Percentiles rank a stretch among this genome's conserved stretches.
These are phyloP conservation scores for Eristalis arbustorum DNA, from an alignment of 2,888 invertebrate species.

Conservation along the genomic window DNA sequence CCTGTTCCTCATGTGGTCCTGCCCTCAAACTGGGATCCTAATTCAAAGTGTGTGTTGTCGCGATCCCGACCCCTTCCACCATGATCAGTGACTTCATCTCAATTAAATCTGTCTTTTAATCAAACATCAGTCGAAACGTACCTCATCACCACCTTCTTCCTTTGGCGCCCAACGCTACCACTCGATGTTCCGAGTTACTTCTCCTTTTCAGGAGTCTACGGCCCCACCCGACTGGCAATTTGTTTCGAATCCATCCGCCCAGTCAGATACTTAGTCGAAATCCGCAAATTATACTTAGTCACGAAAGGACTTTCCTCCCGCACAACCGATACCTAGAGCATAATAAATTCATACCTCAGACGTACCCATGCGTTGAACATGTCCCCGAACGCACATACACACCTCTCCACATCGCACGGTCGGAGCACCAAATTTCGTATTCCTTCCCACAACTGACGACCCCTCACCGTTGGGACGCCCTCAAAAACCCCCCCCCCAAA, in stretches of 20 bases:
- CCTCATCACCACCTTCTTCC: not conserved
- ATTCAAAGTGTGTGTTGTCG: no score
- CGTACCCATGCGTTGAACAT: not conserved
- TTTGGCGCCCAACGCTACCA: not conserved
- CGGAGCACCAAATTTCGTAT: conserved; percentile 8
- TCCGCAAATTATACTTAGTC: conserved; percentile 1
- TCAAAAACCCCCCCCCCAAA: not conserved
- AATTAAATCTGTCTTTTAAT: not conserved
- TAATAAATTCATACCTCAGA: conserved; percentile 25
- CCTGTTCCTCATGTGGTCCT: no score
- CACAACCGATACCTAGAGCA: not conserved
- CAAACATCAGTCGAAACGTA: not conserved
- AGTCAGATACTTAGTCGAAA: not conserved
- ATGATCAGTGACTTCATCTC: no score
- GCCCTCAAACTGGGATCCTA: no score
- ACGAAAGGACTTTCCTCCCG: not conserved
- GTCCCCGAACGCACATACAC: conserved; percentile 14
- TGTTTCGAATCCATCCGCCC: not conserved
- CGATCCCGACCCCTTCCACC: no score
- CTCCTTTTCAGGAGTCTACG: not conserved
- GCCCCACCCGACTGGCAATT: not conserved
- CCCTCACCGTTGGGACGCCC: not conserved
- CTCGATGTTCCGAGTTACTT: not conserved
- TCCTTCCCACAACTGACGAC: not conserved
- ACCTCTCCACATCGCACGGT: not conserved